Base-by-base conservation (phyloP, 35 echinoderm and acorn worm genomes). In the Holothuria glaberrima region DNA sequence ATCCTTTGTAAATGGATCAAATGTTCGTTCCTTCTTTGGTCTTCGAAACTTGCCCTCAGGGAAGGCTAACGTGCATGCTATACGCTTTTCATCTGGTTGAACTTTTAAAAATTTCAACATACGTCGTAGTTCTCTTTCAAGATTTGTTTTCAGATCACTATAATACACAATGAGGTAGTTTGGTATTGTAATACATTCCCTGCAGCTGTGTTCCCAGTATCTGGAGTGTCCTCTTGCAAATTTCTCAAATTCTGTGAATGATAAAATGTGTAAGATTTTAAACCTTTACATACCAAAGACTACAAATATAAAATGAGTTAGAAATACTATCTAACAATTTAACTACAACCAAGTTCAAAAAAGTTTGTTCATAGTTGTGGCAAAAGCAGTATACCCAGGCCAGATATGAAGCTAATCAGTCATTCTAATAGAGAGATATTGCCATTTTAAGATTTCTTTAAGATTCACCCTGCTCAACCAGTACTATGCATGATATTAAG, bases 41-140 rank as follows among this genome's bases (percentile, higher is more conserved):
- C 87, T 73, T 41, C 74, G 74, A 48, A 89, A 89, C 31, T 89
- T 89, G 28, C 87, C 87, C 20, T 57, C 28, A 1, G 87, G 70
- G 24, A 75, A 74, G 3, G 70, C 66, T 59, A 74, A 34, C 30
- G 87, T 74, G 32, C 87, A 89, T 22, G 70, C 66, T 58, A 89
- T 59, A 3, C 87, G 68, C 70, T 89, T 58, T 76, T 89, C 66
- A 48, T 75, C 70, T 30, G 70, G 38, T 52, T 89, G 69, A 0
- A 89, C 70, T 24, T 89, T 76, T 50, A 89, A 59, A 72, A 89
- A 89, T 59, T 71, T 89, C 46, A 89, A 30, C 48, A 89, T 72
- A 10, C 68, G 20, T 27, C 69, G 38, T 5, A 89, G 70, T 75
- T 89, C 66, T 5, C 21, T 29, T 31, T 89, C 70, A 41, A 89